Percentiles rank a stretch among this genome's conserved stretches.
Evolutionary conservation across 2,888 invertebrate genomes (phyloP).

Genomic region (Cataglyphis altisquamis): DNA sequence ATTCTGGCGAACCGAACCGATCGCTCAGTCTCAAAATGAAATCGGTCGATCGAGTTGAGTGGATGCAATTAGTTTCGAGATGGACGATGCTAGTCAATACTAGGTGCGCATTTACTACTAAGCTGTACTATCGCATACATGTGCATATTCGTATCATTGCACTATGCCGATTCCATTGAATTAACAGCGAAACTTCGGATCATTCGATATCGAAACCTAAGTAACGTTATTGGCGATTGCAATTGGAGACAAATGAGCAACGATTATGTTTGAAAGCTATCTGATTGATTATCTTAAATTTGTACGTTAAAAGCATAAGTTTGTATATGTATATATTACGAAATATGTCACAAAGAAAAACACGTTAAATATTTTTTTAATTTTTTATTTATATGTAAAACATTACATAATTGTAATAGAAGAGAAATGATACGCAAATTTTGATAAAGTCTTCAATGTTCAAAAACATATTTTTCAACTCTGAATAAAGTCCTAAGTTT

Average conservation of each 20-base stretch:
- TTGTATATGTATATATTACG: not conserved
- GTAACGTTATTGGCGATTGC: constrained; percentile 43
- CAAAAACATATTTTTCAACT: not conserved
- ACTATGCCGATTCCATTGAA: constrained; percentile 34
- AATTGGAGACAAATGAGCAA: constrained; percentile 27
- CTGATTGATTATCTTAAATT: not conserved
- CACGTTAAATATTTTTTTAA: not conserved
- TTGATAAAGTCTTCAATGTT: not conserved
- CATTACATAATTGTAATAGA: not conserved
- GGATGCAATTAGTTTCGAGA: constrained; percentile 32
- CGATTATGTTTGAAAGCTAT: constrained; percentile 15
- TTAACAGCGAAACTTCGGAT: constrained; percentile 40
- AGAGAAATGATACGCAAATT: not conserved
- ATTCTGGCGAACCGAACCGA: constrained; percentile 8
- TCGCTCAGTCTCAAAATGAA: not conserved
- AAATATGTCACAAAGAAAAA: not conserved
- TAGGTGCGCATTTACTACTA: constrained; percentile 42
- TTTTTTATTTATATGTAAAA: constrained; percentile 16
- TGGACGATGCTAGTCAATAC: constrained; percentile 39
- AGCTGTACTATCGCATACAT: not conserved
- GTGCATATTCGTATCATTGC: not conserved
- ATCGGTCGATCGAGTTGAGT: constrained; percentile 31
- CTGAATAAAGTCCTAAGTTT: not conserved
- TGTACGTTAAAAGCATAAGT: not conserved
- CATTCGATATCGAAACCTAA: constrained; percentile 15